phyloP scores from a whole-genome alignment of 2,113 vertebrate species.

The Entomyzon cyanotis region DNA sequence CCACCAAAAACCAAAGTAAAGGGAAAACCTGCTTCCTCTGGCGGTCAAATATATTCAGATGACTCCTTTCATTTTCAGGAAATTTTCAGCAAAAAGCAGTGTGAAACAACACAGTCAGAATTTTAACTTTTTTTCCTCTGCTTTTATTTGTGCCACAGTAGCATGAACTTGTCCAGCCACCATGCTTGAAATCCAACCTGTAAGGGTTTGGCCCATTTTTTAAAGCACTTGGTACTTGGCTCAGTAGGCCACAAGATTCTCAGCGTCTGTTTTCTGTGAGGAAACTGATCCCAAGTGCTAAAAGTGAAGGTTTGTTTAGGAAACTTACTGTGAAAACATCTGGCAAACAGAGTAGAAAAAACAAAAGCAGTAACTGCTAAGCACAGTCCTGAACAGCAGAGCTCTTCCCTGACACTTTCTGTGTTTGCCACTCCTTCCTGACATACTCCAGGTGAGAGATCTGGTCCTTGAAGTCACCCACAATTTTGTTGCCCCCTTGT shows the following conservation, averaged over 20 bases:
- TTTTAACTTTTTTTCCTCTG: background rate
- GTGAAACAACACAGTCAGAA: background rate
- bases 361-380: background rate
- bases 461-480: background rate
- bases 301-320: background rate
- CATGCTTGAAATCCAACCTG: background rate
- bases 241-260: background rate
- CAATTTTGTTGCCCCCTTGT: background rate
- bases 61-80: background rate
- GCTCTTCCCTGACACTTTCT: background rate
- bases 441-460: background rate
- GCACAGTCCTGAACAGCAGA: background rate
- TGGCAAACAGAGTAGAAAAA: background rate
- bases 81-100: background rate
- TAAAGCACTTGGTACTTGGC: background rate
- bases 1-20: background rate
- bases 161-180: background rate
- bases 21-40: background rate
- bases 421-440: background rate
- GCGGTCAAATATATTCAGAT: background rate
- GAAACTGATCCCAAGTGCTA: background rate
- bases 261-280: background rate
- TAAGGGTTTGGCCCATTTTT: background rate
- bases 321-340: background rate
- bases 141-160: background rate